These are phyloP conservation scores for Pterostichus niger DNA, from an alignment of 2,888 invertebrate genomes.

Conservation along the genomic window DNA sequence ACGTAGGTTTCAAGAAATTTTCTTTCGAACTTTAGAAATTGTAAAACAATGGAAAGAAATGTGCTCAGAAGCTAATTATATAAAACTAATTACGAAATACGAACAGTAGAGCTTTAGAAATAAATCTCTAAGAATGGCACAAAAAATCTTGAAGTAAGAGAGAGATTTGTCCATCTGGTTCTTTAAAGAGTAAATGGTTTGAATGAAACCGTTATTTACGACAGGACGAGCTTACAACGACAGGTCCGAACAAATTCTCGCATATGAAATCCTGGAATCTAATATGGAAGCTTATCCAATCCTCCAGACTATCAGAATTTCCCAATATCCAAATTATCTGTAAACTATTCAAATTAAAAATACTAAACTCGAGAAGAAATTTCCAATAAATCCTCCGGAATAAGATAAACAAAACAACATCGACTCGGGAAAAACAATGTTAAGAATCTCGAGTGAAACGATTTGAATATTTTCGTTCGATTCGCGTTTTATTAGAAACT, in stretches of 20 bases:
- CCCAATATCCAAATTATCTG: slow-evolving; percentile 8
- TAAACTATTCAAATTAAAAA: slow-evolving; percentile 39
- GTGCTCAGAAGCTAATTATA: neutral
- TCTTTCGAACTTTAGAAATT: too few relatives aligned
- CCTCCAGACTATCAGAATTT: neutral
- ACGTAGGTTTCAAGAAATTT: too few relatives aligned
- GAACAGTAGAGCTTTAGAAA: neutral
- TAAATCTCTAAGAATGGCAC: neutral
- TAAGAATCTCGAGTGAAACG: slow-evolving; percentile 26
- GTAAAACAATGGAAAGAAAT: too few relatives aligned
- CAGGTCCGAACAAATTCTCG: slow-evolving; percentile 5
- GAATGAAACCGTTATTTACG: slow-evolving; percentile 56
- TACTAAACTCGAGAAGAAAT: neutral
- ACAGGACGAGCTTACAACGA: neutral
- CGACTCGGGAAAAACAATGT: slow-evolving; percentile 28
- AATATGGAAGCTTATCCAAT: neutral
- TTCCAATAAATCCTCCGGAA: slow-evolving; percentile 33
- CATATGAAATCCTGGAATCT: slow-evolving; percentile 22
- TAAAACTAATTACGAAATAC: slow-evolving; percentile 4
- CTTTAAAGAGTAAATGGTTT: slow-evolving; percentile 52
- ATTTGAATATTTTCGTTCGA: slow-evolving; percentile 29
- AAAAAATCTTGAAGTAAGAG: neutral
- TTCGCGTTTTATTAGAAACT: slow-evolving; percentile 60
- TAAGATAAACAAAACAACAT: slow-evolving; percentile 40
- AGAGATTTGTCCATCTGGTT: slow-evolving; percentile 47